Percentiles rank a stretch among this genome's conserved stretches.
These are phyloP conservation scores for Sciaenops ocellatus DNA, from an alignment of 2,797 vertebrate species.

Conservation along the genomic window DNA sequence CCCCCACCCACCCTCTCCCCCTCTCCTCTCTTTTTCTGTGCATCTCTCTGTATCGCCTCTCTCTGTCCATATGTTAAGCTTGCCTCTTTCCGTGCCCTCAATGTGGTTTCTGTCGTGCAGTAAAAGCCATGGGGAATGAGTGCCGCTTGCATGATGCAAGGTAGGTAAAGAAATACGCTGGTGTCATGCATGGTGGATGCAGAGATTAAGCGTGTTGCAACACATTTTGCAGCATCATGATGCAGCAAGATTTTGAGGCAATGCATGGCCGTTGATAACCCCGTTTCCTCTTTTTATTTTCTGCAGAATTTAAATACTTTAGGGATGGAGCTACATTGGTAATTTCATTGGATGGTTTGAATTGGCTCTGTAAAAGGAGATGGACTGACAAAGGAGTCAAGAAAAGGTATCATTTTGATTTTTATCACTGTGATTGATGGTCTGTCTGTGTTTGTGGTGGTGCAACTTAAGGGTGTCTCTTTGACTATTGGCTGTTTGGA, in stretches of 20 bases:
- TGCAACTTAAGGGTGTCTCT: slow-evolving; percentile 30
- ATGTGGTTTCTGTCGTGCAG: slow-evolving; percentile 62
- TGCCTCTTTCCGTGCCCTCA: slow-evolving; percentile 8
- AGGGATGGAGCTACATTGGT: slow-evolving; percentile 83
- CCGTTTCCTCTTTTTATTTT: slow-evolving; percentile 36
- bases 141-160: slow-evolving; percentile 87
- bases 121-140: slow-evolving; percentile 83
- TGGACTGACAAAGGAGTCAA: slow-evolving; percentile 83
- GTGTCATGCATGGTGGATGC: slow-evolving; percentile 1
- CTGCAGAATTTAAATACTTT: slow-evolving; percentile 86
- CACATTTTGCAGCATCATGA: slow-evolving; percentile 52
- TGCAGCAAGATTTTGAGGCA: slow-evolving; percentile 53
- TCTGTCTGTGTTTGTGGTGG: slow-evolving; percentile 11
- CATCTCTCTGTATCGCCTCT: slow-evolving; percentile 31
- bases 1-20: not conserved
- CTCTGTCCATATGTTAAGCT: slow-evolving; percentile 32
- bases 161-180: slow-evolving; percentile 72
- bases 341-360: slow-evolving; percentile 78
- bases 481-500: slow-evolving; percentile 59
- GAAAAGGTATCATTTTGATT: slow-evolving; percentile 82
- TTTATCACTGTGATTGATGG: not conserved
- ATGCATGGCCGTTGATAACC: not conserved
- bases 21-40: slow-evolving; percentile 6
- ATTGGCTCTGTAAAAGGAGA: slow-evolving; percentile 87
- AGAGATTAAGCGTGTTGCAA: slow-evolving; percentile 39